Evolutionary conservation across 2,888 invertebrate species (phyloP).

Genomic region (Corbicula japonica): DNA sequence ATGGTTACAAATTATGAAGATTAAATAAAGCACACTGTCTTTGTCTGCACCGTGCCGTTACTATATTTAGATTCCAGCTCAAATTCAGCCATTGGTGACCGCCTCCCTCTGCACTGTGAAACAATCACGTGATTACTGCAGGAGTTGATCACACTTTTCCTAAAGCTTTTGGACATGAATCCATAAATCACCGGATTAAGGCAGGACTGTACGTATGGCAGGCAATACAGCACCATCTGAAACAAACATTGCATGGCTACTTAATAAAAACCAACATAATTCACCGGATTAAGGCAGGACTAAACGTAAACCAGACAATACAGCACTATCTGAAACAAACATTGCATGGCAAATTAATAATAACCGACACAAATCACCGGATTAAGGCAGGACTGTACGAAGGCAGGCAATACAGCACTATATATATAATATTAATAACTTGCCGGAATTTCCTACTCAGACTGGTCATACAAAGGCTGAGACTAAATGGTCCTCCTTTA

Average conservation of each 20-base stretch:
- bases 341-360: no score
- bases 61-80: conserved; percentile 65
- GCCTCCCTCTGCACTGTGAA: conserved; percentile 15
- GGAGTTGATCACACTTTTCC: conserved; percentile 62
- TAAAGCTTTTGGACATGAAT: conserved; percentile 79
- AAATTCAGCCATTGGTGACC: conserved; percentile 36
- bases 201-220: conserved; percentile 81
- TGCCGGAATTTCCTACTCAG: no score
- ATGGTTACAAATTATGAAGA: no score
- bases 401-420: conserved; percentile 78
- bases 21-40: conserved; percentile 6
- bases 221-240: conserved; percentile 76
- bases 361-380: conserved; percentile 80
- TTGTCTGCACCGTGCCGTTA: conserved; percentile 51
- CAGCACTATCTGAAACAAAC: conserved; percentile 73
- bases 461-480: no score
- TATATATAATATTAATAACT: no score
- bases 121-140: conserved; percentile 40
- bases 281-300: conserved; percentile 80
- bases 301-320: conserved; percentile 79
- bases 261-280: no score
- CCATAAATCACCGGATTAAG: conserved; percentile 80
- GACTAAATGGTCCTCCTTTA: no score
- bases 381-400: conserved; percentile 80
- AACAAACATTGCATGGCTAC: no score